These are phyloP conservation scores for Craniophora ligustri DNA, from an alignment of 2,888 invertebrate species.

Conservation along the genomic window DNA sequence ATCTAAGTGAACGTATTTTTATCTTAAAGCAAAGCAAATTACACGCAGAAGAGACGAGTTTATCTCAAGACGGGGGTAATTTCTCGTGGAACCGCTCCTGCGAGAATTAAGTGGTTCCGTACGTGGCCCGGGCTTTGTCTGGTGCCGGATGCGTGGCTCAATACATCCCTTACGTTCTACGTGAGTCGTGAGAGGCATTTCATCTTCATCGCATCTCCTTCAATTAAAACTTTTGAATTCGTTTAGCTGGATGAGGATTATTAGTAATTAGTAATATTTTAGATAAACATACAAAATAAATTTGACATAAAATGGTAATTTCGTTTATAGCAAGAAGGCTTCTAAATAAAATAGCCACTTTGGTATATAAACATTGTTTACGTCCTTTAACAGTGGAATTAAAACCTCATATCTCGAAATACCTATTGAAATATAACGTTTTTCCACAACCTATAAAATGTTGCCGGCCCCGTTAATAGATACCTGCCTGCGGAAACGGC, in stretches of 20 bases:
- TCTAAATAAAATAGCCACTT: no score
- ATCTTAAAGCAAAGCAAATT: conserved; percentile 52
- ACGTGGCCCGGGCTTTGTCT: conserved; percentile 36
- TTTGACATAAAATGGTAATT: no score
- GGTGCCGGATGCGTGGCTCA: conserved; percentile 13
- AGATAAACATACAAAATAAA: no score
- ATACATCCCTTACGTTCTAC: conserved; percentile 16
- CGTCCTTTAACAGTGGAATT: neutral
- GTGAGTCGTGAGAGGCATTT: neutral
- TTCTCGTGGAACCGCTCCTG: conserved; percentile 50
- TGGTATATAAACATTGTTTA: neutral
- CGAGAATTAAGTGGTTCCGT: conserved; percentile 50
- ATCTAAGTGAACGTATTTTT: conserved; percentile 11
- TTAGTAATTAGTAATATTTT: no score
- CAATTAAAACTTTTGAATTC: neutral
- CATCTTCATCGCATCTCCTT: conserved; percentile 14
- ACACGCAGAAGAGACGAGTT: conserved; percentile 50
- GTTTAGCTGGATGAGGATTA: neutral
- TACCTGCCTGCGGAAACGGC: conserved; percentile 45
- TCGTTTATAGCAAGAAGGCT: no score
- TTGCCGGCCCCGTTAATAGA: conserved; percentile 42
- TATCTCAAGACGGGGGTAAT: conserved; percentile 50
- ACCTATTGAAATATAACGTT: conserved; percentile 17
- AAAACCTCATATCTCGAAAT: neutral
- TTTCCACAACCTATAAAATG: conserved; percentile 26